phyloP scores from a whole-genome alignment of 2,797 vertebrate genomes.

The Valencia hispanica region DNA sequence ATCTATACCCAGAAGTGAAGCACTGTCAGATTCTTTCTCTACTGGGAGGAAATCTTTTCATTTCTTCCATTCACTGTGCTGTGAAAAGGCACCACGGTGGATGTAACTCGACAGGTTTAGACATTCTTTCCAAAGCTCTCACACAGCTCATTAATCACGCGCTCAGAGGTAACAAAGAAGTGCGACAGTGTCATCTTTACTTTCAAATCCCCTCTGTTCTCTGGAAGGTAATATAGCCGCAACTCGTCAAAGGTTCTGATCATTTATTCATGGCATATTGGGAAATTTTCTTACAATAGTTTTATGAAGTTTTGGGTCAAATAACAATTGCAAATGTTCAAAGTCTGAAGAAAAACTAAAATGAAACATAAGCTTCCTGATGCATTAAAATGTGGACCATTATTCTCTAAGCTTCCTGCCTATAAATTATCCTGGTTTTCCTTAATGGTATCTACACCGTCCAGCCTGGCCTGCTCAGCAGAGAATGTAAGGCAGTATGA shows the following conservation, averaged over 20 bases:
- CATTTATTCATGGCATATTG: conserved; percentile 57
- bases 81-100: conserved; percentile 18
- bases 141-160: conserved; percentile 49
- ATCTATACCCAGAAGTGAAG: conserved; percentile 10
- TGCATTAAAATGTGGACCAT: not conserved
- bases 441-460: conserved; percentile 5
- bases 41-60: conserved; percentile 27
- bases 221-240: conserved; percentile 22
- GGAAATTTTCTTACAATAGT: no score
- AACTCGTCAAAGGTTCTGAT: conserved; percentile 39
- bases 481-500: not conserved
- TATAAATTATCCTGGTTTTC: conserved; percentile 10
- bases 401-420: not conserved
- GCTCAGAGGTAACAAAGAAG: conserved; percentile 29
- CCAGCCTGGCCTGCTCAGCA: not conserved
- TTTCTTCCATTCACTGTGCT: conserved; percentile 13
- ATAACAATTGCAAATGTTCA: conserved; percentile 16
- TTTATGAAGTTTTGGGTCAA: conserved; percentile 37
- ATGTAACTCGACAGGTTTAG: conserved; percentile 43
- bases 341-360: conserved; percentile 17
- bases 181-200: conserved; percentile 27
- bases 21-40: conserved; percentile 30
- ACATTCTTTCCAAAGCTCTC: conserved; percentile 38
- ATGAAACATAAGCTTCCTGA: conserved; percentile 16
- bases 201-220: conserved; percentile 43